phyloP scores from a whole-genome alignment of 2,888 invertebrate genomes.

The Drosophila percnosoma region DNA sequence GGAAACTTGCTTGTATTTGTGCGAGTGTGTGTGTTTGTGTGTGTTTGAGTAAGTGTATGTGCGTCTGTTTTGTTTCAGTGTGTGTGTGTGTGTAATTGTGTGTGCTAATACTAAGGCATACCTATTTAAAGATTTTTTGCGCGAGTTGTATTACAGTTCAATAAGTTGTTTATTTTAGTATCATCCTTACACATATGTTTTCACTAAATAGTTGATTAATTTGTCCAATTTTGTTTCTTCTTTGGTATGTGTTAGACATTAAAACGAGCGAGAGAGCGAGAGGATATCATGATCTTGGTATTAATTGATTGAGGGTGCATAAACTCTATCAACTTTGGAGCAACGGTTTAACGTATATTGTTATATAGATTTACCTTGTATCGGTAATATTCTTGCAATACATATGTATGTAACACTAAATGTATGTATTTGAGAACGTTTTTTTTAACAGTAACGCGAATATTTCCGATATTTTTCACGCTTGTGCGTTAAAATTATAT shows the following conservation, averaged over 20 bases:
- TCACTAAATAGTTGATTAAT: constrained; percentile 32
- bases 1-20: constrained; percentile 11
- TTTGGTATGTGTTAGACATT: constrained; percentile 38
- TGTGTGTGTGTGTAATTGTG: constrained; percentile 18
- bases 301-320: constrained; percentile 41
- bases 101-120: constrained; percentile 70
- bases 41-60: constrained; percentile 10
- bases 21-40: constrained; percentile 8
- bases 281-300: constrained; percentile 48
- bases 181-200: constrained; percentile 29
- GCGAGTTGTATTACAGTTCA: constrained; percentile 64
- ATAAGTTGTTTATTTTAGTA: constrained; percentile 35
- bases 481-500: constrained; percentile 19
- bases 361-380: constrained; percentile 38
- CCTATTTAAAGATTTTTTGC: constrained; percentile 81
- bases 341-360: constrained; percentile 74
- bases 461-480: constrained; percentile 1
- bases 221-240: constrained; percentile 17
- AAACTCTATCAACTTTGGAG: constrained; percentile 66
- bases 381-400: constrained; percentile 40
- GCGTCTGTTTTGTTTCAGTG: constrained; percentile 18
- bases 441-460: constrained; percentile 7
- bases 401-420: constrained; percentile 9
- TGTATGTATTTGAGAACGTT: constrained; percentile 5
- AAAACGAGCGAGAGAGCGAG: constrained; percentile 57